phyloP scores from a whole-genome alignment of 2,113 vertebrate species.

The Gavialis gangeticus region DNA sequence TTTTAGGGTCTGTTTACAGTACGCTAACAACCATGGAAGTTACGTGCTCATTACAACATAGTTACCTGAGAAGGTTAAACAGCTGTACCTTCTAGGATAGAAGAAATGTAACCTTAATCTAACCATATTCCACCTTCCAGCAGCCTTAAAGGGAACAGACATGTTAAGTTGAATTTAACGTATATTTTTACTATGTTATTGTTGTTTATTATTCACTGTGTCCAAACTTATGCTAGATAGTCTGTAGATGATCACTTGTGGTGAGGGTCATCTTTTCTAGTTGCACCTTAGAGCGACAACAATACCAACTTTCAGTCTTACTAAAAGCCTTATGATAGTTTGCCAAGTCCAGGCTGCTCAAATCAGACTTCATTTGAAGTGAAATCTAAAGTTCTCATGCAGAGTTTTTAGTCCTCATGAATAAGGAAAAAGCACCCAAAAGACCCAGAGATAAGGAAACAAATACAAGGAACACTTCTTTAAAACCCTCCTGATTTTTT shows the following conservation, averaged over 20 bases:
- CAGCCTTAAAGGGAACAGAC: background rate
- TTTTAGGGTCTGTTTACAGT: background rate
- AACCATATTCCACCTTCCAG: background rate
- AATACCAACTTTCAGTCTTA: background rate
- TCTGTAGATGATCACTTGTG: background rate
- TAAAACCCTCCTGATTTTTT: constrained; percentile 1
- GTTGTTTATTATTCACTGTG: background rate
- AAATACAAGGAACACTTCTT: background rate
- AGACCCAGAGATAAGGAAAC: background rate
- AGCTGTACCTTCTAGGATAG: background rate
- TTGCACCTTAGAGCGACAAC: background rate
- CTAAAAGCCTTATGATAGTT: background rate
- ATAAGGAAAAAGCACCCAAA: constrained; percentile 22
- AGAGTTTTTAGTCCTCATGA: background rate
- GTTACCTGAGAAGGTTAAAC: background rate
- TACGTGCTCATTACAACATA: background rate
- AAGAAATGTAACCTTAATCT: background rate
- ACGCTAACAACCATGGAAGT: background rate
- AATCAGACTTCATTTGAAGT: background rate
- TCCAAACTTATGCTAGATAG: background rate
- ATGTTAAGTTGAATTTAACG: background rate
- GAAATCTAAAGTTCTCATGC: background rate
- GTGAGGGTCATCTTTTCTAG: background rate
- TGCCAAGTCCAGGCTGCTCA: background rate
- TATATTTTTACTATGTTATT: background rate